Base-by-base conservation (phyloP, 1,140 invertebrate genomes). In the Pogonomyrmex californicus region DNA sequence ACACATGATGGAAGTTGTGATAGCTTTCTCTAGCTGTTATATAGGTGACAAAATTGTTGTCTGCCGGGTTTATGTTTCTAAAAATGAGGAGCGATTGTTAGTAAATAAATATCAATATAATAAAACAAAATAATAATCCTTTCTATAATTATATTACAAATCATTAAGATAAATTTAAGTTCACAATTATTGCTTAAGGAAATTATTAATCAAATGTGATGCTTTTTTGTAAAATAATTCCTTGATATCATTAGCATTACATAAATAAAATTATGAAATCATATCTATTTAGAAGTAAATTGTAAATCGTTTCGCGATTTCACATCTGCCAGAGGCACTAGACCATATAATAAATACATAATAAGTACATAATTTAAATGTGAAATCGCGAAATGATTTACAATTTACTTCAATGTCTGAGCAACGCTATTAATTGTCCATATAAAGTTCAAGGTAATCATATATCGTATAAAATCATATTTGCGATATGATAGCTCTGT, bases 1-100 rank as follows among this genome's bases (percentile, higher is more conserved):
- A 98, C 6, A 97, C 97, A 92, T 98, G 97, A 91, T 98, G 97
- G 93, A 97, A 98, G 94, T 98, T 98, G 93, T 98, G 97, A 95
- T 97, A 97, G 4, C 97, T 97, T 93, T 97, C 96, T 6, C 96
- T 96, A 47, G 91, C 51, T 0, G 93, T 38, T 0, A 83, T 0
- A 0, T 51, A n/a, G 17, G 47, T 85, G 17, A 73, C 3, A 7
- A 58, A 49, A 10, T 38, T 0, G 33, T 62, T 71, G 17, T 85
- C 7, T 23, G 66, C 1, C 7, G 81, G 81, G 9, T n/a, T 62
- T 62, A 58, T 49, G 2, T 12, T 41, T 4, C 41, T 85, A n/a
- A 47, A 49, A 58, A 10, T 6, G 4, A 23, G 1, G 41, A 9
- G 2, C 38, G 4, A 23, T 23, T 60, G 2, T 58, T 44, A 76